A percentile compares a stretch with the other conserved stretches of the same genome.
Conservation (phyloP, 2,113 vertebrate species). For the Paramormyrops kingsleyae region DNA sequence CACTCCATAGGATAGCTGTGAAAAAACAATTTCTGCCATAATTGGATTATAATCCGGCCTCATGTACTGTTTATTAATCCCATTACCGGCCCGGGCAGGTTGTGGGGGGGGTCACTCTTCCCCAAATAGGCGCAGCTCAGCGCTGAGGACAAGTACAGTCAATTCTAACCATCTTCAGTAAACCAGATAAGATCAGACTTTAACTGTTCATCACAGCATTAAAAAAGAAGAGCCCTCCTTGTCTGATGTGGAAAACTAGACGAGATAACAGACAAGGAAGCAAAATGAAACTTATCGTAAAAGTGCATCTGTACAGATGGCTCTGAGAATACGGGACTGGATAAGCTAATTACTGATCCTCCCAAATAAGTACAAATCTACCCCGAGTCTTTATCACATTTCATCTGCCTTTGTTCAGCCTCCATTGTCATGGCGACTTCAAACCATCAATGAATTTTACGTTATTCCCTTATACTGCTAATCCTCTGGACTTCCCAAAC, state of each 20-base stretch:
- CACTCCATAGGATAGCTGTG: not conserved
- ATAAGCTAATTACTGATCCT: not conserved
- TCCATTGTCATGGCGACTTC: not conserved
- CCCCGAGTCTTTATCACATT: not conserved
- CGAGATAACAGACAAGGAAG: not conserved
- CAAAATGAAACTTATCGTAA: not conserved
- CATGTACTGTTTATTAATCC: not conserved
- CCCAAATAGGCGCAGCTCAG: not conserved
- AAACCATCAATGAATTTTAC: not conserved
- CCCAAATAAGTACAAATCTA: not conserved
- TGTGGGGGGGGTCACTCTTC: not conserved
- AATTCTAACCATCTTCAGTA: not conserved
- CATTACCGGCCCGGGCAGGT: not conserved
- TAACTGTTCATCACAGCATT: not conserved
- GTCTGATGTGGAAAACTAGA: not conserved
- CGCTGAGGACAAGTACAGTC: not conserved
- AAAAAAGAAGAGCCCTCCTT: not conserved
- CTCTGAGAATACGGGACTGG: not conserved
- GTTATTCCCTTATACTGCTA: not conserved
- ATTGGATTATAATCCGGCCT: not conserved
- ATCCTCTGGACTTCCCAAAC: not conserved
- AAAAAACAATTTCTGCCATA: not conserved
- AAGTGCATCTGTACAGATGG: not conserved
- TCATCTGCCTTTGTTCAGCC: not conserved
- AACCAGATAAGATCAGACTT: not conserved